phyloP scores from a whole-genome alignment of 1,140 invertebrate genomes.

The Drosophila arawakana region DNA sequence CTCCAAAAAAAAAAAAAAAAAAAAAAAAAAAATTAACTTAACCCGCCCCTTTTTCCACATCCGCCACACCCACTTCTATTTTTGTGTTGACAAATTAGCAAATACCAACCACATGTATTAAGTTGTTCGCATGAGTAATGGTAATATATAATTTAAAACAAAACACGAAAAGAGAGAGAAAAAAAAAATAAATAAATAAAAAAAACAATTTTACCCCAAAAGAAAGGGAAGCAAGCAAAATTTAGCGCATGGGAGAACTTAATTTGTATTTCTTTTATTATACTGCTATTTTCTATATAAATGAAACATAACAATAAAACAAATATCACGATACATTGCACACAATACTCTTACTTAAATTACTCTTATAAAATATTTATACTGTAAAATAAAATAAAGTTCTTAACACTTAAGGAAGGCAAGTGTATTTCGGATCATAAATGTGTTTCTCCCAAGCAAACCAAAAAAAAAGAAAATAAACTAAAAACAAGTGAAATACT shows the following conservation, averaged over 20 bases:
- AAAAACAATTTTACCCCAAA: neutral
- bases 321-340: constrained; percentile 49
- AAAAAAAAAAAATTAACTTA: neutral
- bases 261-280: constrained; percentile 24
- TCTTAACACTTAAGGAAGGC: constrained; percentile 22
- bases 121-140: constrained; percentile 49
- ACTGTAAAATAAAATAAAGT: constrained; percentile 11
- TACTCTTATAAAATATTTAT: constrained; percentile 9
- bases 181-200: neutral
- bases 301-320: constrained; percentile 20
- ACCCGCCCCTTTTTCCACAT: neutral
- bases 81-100: constrained; percentile 39
- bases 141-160: constrained; percentile 41
- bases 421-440: constrained; percentile 12
- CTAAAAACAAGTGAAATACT: neutral
- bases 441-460: constrained; percentile 22
- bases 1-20: neutral
- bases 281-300: constrained; percentile 31
- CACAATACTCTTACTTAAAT: constrained; percentile 24
- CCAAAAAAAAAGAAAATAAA: constrained; percentile 9
- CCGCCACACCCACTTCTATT: constrained; percentile 10
- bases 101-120: constrained; percentile 28
- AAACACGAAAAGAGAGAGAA: constrained; percentile 3
- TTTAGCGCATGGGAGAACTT: constrained; percentile 35
- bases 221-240: constrained; percentile 1